Evolutionary conservation across 1,140 invertebrate species (phyloP).

Genomic region (Trichonephila clavata): DNA sequence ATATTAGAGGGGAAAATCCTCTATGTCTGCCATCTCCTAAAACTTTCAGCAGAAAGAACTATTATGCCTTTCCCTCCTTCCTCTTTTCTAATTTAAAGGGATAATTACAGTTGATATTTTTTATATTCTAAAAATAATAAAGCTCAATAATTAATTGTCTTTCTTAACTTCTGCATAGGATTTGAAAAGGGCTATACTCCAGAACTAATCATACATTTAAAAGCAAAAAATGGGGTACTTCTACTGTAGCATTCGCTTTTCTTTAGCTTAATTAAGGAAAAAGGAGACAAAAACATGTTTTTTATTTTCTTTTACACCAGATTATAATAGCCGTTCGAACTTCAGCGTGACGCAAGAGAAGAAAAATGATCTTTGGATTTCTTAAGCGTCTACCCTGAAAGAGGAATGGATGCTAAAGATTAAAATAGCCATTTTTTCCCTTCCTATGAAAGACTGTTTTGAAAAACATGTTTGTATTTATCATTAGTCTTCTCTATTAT

Average conservation of each 20-base stretch:
- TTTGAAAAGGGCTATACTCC: background rate
- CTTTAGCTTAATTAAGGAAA: background rate
- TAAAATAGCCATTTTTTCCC: background rate
- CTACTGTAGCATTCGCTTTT: background rate
- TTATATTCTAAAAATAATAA: background rate
- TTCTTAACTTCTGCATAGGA: background rate
- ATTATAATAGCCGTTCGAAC: background rate
- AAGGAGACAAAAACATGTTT: background rate
- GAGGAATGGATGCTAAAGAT: background rate
- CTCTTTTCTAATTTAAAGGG: background rate
- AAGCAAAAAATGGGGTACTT: background rate
- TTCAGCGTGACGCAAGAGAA: background rate
- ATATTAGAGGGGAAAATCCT: background rate
- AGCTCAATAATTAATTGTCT: conserved; percentile 1
- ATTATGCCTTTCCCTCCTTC: background rate
- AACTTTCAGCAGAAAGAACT: background rate
- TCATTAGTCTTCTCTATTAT: background rate
- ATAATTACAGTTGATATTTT: background rate
- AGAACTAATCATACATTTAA: conserved; percentile 3
- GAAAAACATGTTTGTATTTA: background rate
- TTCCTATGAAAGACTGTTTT: background rate
- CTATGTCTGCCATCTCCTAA: background rate
- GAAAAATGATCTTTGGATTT: background rate
- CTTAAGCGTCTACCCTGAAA: background rate
- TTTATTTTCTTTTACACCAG: background rate